These are phyloP conservation scores for Sturnira hondurensis DNA, from an alignment of 2,113 vertebrate species.

Conservation along the genomic window DNA sequence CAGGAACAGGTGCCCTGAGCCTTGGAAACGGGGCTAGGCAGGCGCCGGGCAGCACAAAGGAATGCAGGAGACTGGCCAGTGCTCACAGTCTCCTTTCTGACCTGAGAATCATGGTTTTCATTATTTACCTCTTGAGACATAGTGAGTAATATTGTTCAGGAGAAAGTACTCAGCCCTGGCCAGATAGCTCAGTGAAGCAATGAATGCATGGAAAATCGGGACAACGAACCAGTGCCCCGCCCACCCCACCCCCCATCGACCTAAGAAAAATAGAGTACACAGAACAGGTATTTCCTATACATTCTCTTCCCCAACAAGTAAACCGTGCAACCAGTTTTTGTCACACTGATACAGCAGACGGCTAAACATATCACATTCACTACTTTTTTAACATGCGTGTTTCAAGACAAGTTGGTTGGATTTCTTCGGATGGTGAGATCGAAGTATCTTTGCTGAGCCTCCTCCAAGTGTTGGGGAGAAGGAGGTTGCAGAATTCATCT, in stretches of 20 bases:
- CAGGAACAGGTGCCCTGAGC: background rate
- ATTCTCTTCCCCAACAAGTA: background rate
- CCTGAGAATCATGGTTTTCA: background rate
- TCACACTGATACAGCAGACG: background rate
- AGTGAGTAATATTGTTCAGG: background rate
- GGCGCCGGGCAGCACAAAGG: rapidly evolving
- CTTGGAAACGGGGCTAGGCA: background rate
- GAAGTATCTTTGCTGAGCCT: background rate
- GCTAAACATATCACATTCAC: background rate
- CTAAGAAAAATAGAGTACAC: background rate
- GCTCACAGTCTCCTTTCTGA: background rate
- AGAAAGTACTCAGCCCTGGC: too few relatives aligned
- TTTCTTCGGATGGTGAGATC: background rate
- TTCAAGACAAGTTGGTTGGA: background rate
- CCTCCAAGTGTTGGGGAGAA: background rate
- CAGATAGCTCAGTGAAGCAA: too few relatives aligned
- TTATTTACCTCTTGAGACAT: background rate
- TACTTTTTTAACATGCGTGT: background rate
- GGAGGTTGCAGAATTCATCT: background rate
- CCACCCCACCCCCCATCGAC: too few relatives aligned
- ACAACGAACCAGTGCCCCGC: too few relatives aligned
- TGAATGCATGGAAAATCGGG: too few relatives aligned
- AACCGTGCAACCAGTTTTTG: background rate
- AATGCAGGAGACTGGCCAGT: background rate
- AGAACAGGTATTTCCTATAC: background rate